These are phyloP conservation scores for Drosophila phalerata DNA, from an alignment of 2,888 invertebrate genomes.

Conservation along the genomic window DNA sequence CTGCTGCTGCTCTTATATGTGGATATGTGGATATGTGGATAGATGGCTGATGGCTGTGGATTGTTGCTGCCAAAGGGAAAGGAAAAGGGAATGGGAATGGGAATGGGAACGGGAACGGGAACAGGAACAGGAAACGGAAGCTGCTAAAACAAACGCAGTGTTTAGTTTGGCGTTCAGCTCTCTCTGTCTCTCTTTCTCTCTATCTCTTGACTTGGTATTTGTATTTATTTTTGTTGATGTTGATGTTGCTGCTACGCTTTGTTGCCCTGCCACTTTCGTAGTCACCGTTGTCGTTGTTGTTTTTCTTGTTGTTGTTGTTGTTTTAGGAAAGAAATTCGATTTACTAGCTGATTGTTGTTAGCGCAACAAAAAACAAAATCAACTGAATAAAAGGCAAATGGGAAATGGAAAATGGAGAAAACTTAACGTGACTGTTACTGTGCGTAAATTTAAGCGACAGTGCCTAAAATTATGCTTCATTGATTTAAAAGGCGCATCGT, in stretches of 20 bases:
- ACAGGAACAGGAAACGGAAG: slow-evolving; percentile 72
- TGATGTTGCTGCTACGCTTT: slow-evolving; percentile 61
- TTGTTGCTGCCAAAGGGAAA: slow-evolving; percentile 32
- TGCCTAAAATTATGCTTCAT: slow-evolving; percentile 72
- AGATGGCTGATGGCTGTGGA: slow-evolving; percentile 68
- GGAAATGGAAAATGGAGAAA: slow-evolving; percentile 33
- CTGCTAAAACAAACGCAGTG: slow-evolving; percentile 79
- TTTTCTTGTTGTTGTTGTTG: slow-evolving; percentile 66
- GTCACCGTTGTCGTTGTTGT: slow-evolving; percentile 25
- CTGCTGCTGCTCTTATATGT: slow-evolving; percentile 43
- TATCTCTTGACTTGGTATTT: slow-evolving; percentile 45
- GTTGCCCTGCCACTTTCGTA: slow-evolving; percentile 50
- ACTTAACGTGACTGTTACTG: slow-evolving; percentile 39
- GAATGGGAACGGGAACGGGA: too few species aligned
- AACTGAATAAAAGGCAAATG: slow-evolving; percentile 14
- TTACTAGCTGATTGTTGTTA: slow-evolving; percentile 77
- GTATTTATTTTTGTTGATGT: slow-evolving; percentile 68
- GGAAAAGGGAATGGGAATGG: too few species aligned
- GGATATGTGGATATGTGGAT: slow-evolving; percentile 34
- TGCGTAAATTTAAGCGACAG: slow-evolving; percentile 76
- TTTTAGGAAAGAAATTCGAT: slow-evolving; percentile 80
- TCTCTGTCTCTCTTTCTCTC: neutral
- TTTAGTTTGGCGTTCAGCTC: slow-evolving; percentile 65
- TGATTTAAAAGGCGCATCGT: slow-evolving; percentile 76
- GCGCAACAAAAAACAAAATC: slow-evolving; percentile 38